Percentiles rank a stretch among this genome's conserved stretches.
phyloP scores from a whole-genome alignment of 1,140 invertebrate genomes.

The Phymastichus coffea region DNA sequence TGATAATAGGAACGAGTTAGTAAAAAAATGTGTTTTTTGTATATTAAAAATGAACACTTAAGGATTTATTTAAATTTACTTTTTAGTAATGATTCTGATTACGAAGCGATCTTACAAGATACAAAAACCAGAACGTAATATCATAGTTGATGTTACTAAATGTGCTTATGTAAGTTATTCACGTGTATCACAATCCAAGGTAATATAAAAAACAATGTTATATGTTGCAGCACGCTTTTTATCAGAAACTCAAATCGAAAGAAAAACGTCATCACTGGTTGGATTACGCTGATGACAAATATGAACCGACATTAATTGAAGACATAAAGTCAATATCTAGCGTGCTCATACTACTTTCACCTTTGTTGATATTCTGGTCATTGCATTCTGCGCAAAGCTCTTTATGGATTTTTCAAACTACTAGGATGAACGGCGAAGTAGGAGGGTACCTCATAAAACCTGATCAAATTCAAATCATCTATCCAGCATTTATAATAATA shows the following conservation, averaged over 20 bases:
- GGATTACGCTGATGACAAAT: conserved; percentile 73
- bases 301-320: conserved; percentile 65
- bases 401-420: conserved; percentile 92
- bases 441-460: conserved; percentile 71
- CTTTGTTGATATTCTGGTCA: conserved; percentile 87
- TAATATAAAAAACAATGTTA: too few relatives aligned
- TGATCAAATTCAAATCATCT: conserved; percentile 88
- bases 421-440: conserved; percentile 80
- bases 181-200: neutral
- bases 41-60: neutral
- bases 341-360: conserved; percentile 76
- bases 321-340: conserved; percentile 75
- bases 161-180: conserved; percentile 74
- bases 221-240: conserved; percentile 51
- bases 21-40: conserved; percentile 24
- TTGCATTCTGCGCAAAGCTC: conserved; percentile 87
- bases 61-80: too few relatives aligned
- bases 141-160: conserved; percentile 73
- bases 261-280: conserved; percentile 71
- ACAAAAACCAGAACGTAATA: conserved; percentile 77
- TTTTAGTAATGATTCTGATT: conserved; percentile 76
- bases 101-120: conserved; percentile 78
- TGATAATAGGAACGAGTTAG: conserved; percentile 77
- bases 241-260: conserved; percentile 52
- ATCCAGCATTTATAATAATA: conserved; percentile 80